Evolutionary conservation across 2,888 invertebrate species (phyloP).

Genomic region (Phaedon cochleariae): DNA sequence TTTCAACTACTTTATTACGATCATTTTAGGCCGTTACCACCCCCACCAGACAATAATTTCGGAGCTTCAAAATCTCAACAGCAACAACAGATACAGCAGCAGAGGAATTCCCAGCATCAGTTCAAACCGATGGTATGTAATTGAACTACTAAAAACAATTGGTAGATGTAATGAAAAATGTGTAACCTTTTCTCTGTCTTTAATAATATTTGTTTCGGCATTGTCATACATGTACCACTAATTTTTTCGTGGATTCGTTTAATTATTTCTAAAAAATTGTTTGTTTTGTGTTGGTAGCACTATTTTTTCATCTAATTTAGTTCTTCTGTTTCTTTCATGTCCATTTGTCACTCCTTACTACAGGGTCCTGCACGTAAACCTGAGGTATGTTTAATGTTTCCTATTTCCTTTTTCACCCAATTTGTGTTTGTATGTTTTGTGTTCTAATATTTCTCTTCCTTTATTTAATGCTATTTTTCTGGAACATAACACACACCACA

Average conservation of each 20-base stretch:
- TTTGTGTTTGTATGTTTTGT: slow-evolving; percentile 19
- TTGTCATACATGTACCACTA: background rate
- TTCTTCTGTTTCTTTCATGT: slow-evolving; percentile 69
- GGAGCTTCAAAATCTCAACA: slow-evolving; percentile 64
- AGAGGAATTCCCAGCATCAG: slow-evolving; percentile 84
- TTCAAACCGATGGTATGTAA: slow-evolving; percentile 86
- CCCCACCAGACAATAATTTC: slow-evolving; percentile 75
- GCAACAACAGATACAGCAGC: slow-evolving; percentile 59
- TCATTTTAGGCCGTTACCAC: slow-evolving; percentile 80
- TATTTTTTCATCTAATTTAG: slow-evolving; percentile 63
- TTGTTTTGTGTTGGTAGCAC: slow-evolving; percentile 52
- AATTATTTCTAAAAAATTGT: slow-evolving; percentile 15
- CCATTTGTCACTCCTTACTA: slow-evolving; percentile 62
- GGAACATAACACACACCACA: background rate
- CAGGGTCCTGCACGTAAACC: slow-evolving; percentile 90
- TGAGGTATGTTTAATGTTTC: slow-evolving; percentile 75
- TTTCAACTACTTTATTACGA: too few relatives aligned
- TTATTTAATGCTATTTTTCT: background rate
- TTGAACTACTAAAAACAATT: background rate
- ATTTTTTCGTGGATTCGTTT: slow-evolving; percentile 26
- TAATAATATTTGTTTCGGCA: too few relatives aligned
- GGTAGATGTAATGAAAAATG: too few relatives aligned
- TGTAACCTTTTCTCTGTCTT: too few relatives aligned
- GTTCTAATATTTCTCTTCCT: background rate
- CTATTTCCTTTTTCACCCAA: slow-evolving; percentile 13